Conservation (phyloP, 1,140 invertebrate species). For the Anagrus nilaparvatae region DNA sequence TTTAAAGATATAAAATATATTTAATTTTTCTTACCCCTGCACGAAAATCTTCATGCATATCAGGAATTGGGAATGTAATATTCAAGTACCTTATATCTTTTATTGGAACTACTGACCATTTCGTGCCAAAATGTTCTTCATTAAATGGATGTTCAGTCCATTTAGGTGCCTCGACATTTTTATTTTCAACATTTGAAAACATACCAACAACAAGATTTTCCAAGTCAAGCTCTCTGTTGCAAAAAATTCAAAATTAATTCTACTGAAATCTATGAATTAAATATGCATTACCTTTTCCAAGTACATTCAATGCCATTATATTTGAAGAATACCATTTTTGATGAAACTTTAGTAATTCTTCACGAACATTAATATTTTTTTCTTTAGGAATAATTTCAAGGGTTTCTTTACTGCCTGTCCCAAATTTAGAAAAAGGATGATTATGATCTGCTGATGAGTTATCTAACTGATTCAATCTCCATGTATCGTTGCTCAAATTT, state of each 20-base stretch:
- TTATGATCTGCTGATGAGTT: constrained; percentile 61
- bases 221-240: constrained; percentile 71
- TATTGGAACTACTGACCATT: constrained; percentile 75
- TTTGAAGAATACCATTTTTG: constrained; percentile 86
- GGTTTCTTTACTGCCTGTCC: constrained; percentile 79
- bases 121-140: constrained; percentile 53
- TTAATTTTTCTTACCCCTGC: constrained; percentile 57
- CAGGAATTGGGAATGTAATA: constrained; percentile 83
- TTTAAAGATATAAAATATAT: constrained; percentile 9
- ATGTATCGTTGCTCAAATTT: constrained; percentile 78
- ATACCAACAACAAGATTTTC: constrained; percentile 66
- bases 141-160: constrained; percentile 79
- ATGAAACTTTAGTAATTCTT: constrained; percentile 86
- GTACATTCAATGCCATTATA: constrained; percentile 79
- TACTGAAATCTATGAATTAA: background rate
- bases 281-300: constrained; percentile 69
- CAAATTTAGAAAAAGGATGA: constrained; percentile 87
- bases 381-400: constrained; percentile 69
- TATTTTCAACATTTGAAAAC: constrained; percentile 74
- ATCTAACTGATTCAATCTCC: constrained; percentile 82
- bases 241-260: constrained; percentile 18
- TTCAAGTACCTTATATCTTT: constrained; percentile 84
- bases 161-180: constrained; percentile 54
- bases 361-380: constrained; percentile 70
- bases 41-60: constrained; percentile 72